phyloP scores from a whole-genome alignment of 2,797 vertebrate species.

The Catostomus latipinnis region DNA sequence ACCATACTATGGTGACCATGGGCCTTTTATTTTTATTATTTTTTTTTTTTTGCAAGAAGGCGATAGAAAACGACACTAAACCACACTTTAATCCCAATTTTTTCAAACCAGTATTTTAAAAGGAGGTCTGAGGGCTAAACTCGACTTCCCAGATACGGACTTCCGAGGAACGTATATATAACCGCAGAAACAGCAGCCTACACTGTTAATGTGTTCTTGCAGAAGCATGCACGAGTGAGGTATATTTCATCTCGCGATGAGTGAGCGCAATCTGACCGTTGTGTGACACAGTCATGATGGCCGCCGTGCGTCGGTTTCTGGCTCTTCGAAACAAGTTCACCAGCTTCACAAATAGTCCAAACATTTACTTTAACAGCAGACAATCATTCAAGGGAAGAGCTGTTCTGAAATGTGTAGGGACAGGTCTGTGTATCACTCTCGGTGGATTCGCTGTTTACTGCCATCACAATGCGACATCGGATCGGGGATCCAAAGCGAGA shows the following conservation, averaged over 20 bases:
- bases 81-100: too few relatives aligned
- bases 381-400: conserved; percentile 29
- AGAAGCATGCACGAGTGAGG: conserved; percentile 17
- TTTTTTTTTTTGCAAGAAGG: too few relatives aligned
- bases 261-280: conserved; percentile 45
- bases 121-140: neutral
- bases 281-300: conserved; percentile 71
- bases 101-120: neutral
- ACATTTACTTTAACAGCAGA: conserved; percentile 36
- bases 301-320: conserved; percentile 72
- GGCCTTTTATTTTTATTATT: too few relatives aligned
- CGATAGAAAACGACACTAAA: too few relatives aligned
- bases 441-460: conserved; percentile 51
- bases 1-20: too few relatives aligned
- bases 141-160: neutral
- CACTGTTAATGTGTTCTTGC: conserved; percentile 26
- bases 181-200: neutral
- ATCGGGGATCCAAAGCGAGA: conserved; percentile 1
- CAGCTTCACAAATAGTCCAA: conserved; percentile 34
- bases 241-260: conserved; percentile 74
- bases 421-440: conserved; percentile 42
- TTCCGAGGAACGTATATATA: neutral
- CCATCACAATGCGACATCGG: conserved; percentile 6
- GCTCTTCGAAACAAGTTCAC: conserved; percentile 46
- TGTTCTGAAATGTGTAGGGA: conserved; percentile 17